Evolutionary conservation across 2,113 vertebrate species (phyloP), one percentile per base, ranked within the genome.

Genomic region (Ictalurus punctatus): DNA sequence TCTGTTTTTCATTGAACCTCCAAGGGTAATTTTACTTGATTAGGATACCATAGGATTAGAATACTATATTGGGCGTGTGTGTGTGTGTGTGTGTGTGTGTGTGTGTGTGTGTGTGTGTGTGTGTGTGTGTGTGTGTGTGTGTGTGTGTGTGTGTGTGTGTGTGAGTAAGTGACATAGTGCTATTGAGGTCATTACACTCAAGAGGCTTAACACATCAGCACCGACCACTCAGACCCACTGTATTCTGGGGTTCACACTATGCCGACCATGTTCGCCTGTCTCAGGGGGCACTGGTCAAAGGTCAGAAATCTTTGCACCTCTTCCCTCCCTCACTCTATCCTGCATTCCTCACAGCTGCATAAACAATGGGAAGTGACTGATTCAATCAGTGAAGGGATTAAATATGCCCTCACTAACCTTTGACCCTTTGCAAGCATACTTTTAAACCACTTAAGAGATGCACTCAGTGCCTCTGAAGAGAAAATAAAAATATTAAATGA

Each of bases 191-290:
- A 93, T 93, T 93, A 88, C 87, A 89, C 88, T 87, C 89, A 81
- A 90, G 37, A 90, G 93, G 94, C 93, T 94, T 93, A 94, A 87
- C 93, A 91, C 94, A 91, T 93, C 90, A 91, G 85, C 93, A 79
- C 91, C 78, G 86, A 90, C 87, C 87, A 90, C 90, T 91, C 89
- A 92, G 86, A 34, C 89, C 89, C 90, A 69, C 87, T 91, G 93
- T 90, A 91, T 89, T 91, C 90, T 90, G 89, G 59, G 90, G 91
- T 87, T 91, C 86, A 90, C 84, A 90, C 90, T 92, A 94, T 93
- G 94, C 89, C 74, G 86, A 91, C 87, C 89, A 91, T 92, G 92
- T 91, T 79, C 71, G 85, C 91, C 88, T 90, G 21, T 83, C 65
- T 83, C 67, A 40, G 40, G 90, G 93, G 63, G 44, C 10, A 25